Evolutionary conservation across 2,113 vertebrate species (phyloP).

Genomic region (Callithrix jacchus): DNA sequence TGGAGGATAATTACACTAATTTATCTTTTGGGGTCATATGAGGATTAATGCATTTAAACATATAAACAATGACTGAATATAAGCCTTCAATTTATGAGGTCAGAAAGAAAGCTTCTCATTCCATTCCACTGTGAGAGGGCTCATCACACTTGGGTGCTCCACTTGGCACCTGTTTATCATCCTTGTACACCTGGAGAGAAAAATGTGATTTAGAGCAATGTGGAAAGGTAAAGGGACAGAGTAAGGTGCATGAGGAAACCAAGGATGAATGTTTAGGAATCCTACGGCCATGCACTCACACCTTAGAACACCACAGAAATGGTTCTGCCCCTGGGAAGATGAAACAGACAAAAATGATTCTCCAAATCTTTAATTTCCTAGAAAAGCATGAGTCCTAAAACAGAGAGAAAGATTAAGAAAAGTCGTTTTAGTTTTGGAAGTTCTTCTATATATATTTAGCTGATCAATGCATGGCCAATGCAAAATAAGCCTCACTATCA

Average conservation of each 20-base stretch:
- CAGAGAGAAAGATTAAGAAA: no score
- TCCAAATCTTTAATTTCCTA: no score
- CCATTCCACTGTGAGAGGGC: background rate
- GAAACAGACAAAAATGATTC: background rate
- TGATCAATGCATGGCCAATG: no score
- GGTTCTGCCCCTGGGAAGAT: rapidly evolving
- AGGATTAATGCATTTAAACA: rapidly evolving
- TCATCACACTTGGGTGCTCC: background rate
- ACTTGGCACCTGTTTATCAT: background rate
- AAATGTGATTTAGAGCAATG: background rate
- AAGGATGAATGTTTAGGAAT: background rate
- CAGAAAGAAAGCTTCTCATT: background rate
- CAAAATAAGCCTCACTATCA: background rate
- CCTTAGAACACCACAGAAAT: background rate
- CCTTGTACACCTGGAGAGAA: background rate
- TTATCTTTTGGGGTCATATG: rapidly evolving
- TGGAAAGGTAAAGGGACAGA: rapidly evolving
- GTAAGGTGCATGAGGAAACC: rapidly evolving
- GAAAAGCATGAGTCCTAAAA: background rate
- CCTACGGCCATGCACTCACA: rapidly evolving
- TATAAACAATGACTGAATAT: rapidly evolving
- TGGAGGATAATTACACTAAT: rapidly evolving
- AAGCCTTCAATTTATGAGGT: rapidly evolving
- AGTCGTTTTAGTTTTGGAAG: background rate
- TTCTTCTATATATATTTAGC: background rate